These are phyloP conservation scores for Hylia prasina DNA, from an alignment of 2,113 vertebrate species.

Conservation along the genomic window DNA sequence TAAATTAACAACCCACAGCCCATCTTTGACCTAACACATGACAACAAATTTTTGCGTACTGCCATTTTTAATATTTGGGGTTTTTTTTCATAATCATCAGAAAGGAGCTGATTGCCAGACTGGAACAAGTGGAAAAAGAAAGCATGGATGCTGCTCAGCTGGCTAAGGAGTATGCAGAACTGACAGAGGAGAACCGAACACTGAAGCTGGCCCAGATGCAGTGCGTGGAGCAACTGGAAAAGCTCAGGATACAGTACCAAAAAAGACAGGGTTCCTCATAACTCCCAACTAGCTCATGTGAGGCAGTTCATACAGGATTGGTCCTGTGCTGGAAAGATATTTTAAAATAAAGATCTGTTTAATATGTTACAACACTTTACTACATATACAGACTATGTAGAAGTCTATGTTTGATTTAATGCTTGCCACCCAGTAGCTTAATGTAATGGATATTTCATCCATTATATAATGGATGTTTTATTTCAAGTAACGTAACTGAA, in stretches of 20 bases:
- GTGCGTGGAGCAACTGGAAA: slow-evolving; percentile 88
- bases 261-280: slow-evolving; percentile 90
- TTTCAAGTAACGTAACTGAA: slow-evolving; percentile 64
- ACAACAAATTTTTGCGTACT: not conserved
- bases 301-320: not conserved
- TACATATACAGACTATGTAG: slow-evolving; percentile 49
- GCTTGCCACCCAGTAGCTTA: slow-evolving; percentile 59
- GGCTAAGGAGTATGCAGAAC: slow-evolving; percentile 86
- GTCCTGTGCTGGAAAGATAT: slow-evolving; percentile 24
- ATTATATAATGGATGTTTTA: slow-evolving; percentile 68
- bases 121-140: slow-evolving; percentile 90
- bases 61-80: not conserved
- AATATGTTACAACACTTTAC: slow-evolving; percentile 47
- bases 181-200: slow-evolving; percentile 90
- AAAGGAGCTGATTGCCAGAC: slow-evolving; percentile 87
- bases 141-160: slow-evolving; percentile 84
- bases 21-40: not conserved
- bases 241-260: slow-evolving; percentile 82
- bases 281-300: slow-evolving; percentile 44
- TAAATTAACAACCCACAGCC: not conserved
- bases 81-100: slow-evolving; percentile 51
- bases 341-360: slow-evolving; percentile 52
- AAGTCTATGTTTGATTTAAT: slow-evolving; percentile 61
- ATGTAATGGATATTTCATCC: slow-evolving; percentile 66
- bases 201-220: slow-evolving; percentile 87